Evolutionary conservation across 1,140 invertebrate species (phyloP).

Genomic region (Ctenoplectra terminalis): DNA sequence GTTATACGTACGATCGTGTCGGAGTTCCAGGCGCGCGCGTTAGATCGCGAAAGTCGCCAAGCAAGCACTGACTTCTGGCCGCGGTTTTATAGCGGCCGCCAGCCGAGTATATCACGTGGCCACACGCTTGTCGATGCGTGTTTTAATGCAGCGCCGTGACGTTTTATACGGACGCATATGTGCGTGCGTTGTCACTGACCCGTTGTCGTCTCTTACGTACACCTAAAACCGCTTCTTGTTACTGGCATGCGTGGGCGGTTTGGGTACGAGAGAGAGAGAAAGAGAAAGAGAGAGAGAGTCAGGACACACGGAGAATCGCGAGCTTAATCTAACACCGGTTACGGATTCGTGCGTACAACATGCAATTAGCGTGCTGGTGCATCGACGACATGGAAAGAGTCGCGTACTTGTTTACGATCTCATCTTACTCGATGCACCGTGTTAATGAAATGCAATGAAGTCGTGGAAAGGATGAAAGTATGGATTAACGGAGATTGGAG

Average conservation of each 20-base stretch:
- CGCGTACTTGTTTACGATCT: not conserved
- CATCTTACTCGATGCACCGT: not conserved
- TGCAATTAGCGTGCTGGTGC: constrained; percentile 18
- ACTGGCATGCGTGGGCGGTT: too few species aligned
- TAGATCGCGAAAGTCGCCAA: constrained; percentile 50
- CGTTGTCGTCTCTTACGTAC: not conserved
- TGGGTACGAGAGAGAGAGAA: too few species aligned
- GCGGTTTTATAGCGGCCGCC: constrained; percentile 12
- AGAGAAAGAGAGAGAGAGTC: not conserved
- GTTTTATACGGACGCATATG: constrained; percentile 3
- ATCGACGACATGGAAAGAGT: not conserved
- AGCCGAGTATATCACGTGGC: constrained; percentile 34
- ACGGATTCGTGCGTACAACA: not conserved
- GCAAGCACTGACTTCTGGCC: constrained; percentile 32
- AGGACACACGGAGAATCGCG: not conserved
- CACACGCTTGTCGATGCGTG: not conserved
- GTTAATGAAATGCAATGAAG: constrained; percentile 1
- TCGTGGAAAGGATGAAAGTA: not conserved
- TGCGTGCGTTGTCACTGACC: not conserved
- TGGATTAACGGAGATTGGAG: not conserved
- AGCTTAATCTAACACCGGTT: not conserved
- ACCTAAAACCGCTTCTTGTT: not conserved
- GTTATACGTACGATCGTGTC: not conserved
- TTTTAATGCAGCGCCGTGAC: constrained; percentile 16
- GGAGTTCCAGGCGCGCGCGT: constrained; percentile 45